These are phyloP conservation scores for Anguilla rostrata DNA, from an alignment of 2,113 vertebrate genomes.

Conservation along the genomic window DNA sequence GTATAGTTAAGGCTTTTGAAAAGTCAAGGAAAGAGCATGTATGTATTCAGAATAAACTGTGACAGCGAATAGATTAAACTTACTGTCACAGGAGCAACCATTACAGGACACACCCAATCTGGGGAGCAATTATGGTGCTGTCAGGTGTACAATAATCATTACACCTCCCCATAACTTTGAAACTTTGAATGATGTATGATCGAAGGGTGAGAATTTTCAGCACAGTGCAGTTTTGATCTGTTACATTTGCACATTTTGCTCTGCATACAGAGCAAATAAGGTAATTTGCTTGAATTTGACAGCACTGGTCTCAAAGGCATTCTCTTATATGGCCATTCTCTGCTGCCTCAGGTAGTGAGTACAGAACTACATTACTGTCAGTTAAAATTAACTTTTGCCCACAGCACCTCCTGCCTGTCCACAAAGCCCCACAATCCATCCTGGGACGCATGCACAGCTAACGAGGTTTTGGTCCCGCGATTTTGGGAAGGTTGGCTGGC, in stretches of 20 bases:
- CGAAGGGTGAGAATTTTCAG: not conserved
- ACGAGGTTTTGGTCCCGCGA: slow-evolving; percentile 34
- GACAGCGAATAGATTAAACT: too few relatives aligned
- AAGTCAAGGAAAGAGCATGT: too few relatives aligned
- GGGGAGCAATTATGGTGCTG: not conserved
- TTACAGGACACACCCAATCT: too few relatives aligned
- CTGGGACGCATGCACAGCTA: slow-evolving; percentile 22
- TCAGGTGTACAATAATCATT: not conserved
- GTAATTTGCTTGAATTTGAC: not conserved
- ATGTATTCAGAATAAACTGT: too few relatives aligned
- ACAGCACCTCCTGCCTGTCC: not conserved
- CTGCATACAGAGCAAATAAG: not conserved
- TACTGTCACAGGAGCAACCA: too few relatives aligned
- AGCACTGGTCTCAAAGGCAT: not conserved
- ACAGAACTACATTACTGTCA: slow-evolving; percentile 5
- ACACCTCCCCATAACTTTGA: not conserved
- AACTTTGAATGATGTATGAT: not conserved
- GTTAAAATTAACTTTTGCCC: slow-evolving; percentile 15
- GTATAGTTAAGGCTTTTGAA: too few relatives aligned
- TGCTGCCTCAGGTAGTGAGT: not conserved
- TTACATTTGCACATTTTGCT: not conserved
- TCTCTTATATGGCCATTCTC: not conserved
- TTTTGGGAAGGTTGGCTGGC: slow-evolving; percentile 27
- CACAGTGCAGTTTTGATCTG: not conserved
- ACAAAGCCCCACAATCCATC: slow-evolving; percentile 19